Conservation (phyloP, 1,140 invertebrate genomes). For the Bombus turneri region DNA sequence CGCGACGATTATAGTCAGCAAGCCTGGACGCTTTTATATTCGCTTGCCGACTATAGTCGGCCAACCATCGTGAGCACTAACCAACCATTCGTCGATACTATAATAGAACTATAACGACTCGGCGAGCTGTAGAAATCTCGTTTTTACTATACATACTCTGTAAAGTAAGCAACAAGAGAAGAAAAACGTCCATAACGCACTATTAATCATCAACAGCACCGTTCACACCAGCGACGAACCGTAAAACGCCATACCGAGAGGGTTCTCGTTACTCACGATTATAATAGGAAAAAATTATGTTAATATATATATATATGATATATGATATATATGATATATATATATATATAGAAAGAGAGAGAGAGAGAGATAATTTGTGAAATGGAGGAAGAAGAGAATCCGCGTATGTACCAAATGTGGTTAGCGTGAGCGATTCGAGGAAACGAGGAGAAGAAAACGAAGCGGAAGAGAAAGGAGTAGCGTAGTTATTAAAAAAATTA, state of each 20-base stretch:
- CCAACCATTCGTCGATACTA: neutral
- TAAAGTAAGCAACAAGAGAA: constrained; percentile 4
- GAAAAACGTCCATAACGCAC: constrained; percentile 30
- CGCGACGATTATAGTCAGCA: neutral
- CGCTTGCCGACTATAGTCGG: constrained; percentile 5
- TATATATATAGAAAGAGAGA: constrained; percentile 46
- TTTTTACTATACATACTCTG: constrained; percentile 17
- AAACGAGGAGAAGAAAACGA: neutral
- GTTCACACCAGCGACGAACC: neutral
- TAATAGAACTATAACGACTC: neutral
- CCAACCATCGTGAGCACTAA: neutral
- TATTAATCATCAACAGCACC: constrained; percentile 27
- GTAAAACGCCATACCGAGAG: constrained; percentile 28
- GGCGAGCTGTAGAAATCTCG: neutral
- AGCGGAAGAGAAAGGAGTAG: constrained; percentile 40
- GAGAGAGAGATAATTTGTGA: constrained; percentile 50
- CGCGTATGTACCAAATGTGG: constrained; percentile 45
- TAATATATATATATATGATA: constrained; percentile 64
- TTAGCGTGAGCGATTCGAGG: constrained; percentile 50
- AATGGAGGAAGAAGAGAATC: neutral
- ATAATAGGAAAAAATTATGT: constrained; percentile 77
- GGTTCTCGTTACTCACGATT: constrained; percentile 71
- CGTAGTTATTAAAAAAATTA: constrained; percentile 50
- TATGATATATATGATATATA: constrained; percentile 59
- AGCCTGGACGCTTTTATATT: neutral